Evolutionary conservation across 2,888 invertebrate species (phyloP).

Genomic region (Agrotis puta): DNA sequence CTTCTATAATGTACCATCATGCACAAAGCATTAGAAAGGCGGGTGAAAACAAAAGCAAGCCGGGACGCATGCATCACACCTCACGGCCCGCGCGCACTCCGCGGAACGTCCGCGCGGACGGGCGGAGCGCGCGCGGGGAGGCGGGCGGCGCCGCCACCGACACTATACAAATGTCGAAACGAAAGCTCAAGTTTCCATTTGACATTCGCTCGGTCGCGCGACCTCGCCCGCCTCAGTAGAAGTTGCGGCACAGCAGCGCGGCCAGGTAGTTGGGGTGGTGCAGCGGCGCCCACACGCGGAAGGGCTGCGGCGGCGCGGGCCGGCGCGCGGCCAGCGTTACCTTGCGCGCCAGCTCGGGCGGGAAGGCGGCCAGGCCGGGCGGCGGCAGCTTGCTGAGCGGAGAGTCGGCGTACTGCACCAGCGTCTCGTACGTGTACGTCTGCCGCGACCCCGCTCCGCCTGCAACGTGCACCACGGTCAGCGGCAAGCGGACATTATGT

Average conservation of each 20-base stretch:
- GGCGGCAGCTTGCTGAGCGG: constrained; percentile 90
- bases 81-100: not conserved
- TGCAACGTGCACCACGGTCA: constrained; percentile 53
- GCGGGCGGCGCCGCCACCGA: constrained; percentile 15
- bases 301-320: constrained; percentile 65
- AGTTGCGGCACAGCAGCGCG: constrained; percentile 87
- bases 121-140: constrained; percentile 28
- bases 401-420: constrained; percentile 90
- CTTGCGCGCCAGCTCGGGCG: constrained; percentile 90
- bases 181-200: constrained; percentile 2
- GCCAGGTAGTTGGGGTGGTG: constrained; percentile 88
- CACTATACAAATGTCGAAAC: not conserved
- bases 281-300: constrained; percentile 76
- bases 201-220: constrained; percentile 12
- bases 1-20: constrained; percentile 42
- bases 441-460: constrained; percentile 82
- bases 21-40: constrained; percentile 34
- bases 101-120: not conserved
- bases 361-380: constrained; percentile 86
- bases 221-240: constrained; percentile 77
- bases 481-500: not conserved
- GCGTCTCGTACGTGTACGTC: constrained; percentile 89
- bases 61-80: constrained; percentile 25
- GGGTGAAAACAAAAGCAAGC: constrained; percentile 43
- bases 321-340: constrained; percentile 80